Conservation (phyloP, 2,888 invertebrate species). For the Conistra vaccinii region DNA sequence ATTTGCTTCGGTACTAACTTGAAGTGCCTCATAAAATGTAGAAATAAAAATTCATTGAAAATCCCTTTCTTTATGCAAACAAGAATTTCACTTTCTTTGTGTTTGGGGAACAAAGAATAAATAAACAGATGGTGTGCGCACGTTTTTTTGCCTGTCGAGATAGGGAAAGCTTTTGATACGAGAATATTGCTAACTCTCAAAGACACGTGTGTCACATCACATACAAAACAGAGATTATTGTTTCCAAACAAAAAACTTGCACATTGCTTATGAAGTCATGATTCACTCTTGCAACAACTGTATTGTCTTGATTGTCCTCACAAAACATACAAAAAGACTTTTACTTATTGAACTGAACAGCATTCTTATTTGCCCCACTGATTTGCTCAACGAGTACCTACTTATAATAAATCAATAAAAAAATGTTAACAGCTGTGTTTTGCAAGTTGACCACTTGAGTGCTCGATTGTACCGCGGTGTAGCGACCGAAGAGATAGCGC, state of each 20-base stretch:
- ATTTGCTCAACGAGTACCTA: conserved; percentile 46
- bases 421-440: conserved; percentile 21
- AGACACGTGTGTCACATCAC: conserved; percentile 44
- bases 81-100: conserved; percentile 1
- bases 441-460: conserved; percentile 27
- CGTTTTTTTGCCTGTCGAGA: conserved; percentile 13
- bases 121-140: conserved; percentile 8
- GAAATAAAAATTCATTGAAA: neutral
- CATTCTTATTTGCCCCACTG: conserved; percentile 13
- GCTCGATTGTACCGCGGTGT: conserved; percentile 51
- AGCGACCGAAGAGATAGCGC: conserved; percentile 65
- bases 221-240: conserved; percentile 23
- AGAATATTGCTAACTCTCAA: conserved; percentile 29
- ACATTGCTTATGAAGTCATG: conserved; percentile 14
- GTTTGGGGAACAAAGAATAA: conserved; percentile 30
- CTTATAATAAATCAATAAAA: conserved; percentile 59
- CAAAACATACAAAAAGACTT: conserved; percentile 27
- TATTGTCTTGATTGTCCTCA: conserved; percentile 9
- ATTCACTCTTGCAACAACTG: conserved; percentile 39
- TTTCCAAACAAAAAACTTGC: conserved; percentile 18
- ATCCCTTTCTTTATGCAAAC: neutral
- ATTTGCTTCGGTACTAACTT: neutral
- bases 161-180: conserved; percentile 22
- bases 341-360: conserved; percentile 9
- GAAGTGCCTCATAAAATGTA: neutral